Evolutionary conservation across 2,113 vertebrate genomes (phyloP).

Genomic region (Syngnathoides biaculeatus): DNA sequence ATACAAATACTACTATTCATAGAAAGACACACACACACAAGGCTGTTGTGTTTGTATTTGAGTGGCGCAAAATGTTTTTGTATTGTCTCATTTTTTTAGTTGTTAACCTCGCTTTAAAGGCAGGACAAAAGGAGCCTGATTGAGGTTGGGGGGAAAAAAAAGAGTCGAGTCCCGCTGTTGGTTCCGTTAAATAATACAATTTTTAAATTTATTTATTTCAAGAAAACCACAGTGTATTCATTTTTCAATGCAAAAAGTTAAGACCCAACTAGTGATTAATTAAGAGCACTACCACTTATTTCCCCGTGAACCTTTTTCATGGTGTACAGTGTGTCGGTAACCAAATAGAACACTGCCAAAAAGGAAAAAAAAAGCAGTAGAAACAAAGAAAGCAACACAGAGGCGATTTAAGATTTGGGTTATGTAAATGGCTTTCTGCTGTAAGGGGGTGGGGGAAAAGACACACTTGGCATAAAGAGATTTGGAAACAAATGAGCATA

Average conservation of each 20-base stretch:
- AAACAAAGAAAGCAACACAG: background rate
- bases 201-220: background rate
- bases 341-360: background rate
- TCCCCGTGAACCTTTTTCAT: background rate
- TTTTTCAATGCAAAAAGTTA: background rate
- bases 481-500: slow-evolving; percentile 28
- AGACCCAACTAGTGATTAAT: background rate
- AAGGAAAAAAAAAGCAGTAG: background rate
- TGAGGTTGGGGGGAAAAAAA: background rate
- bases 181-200: background rate
- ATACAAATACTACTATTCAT: background rate
- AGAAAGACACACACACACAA: too few species aligned
- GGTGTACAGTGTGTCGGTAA: background rate
- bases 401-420: slow-evolving; percentile 28
- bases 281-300: background rate
- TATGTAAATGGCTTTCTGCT: slow-evolving; percentile 45
- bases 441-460: slow-evolving; percentile 42
- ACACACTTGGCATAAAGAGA: slow-evolving; percentile 29
- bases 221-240: background rate
- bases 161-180: slow-evolving; percentile 31
- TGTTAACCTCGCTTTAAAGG: background rate
- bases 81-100: background rate
- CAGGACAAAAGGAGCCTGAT: background rate
- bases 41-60: background rate
- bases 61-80: background rate